Conservation (phyloP, 1,140 invertebrate genomes). For the Oreohelix idahoensis region DNA sequence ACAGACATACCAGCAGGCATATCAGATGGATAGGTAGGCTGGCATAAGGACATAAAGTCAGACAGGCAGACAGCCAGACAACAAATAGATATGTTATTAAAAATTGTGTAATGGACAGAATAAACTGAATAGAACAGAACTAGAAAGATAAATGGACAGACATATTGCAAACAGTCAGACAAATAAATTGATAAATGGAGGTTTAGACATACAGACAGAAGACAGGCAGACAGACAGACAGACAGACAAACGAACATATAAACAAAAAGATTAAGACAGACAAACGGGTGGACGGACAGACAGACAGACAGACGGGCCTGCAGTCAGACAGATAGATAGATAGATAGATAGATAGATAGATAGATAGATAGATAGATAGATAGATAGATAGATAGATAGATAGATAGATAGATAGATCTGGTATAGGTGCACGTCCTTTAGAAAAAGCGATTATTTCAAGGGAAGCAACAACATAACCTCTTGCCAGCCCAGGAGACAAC, state of each 20-base stretch:
- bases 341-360: slow-evolving; percentile 4
- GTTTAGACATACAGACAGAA: not conserved
- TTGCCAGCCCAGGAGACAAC: too few relatives aligned
- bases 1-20: too few relatives aligned
- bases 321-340: not conserved
- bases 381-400: slow-evolving; percentile 12
- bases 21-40: too few relatives aligned
- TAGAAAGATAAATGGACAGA: too few relatives aligned
- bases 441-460: not conserved
- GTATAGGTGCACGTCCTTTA: too few relatives aligned
- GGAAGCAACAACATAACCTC: not conserved
- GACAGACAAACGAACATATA: not conserved
- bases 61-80: not conserved
- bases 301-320: not conserved
- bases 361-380: slow-evolving; percentile 3
- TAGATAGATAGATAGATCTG: slow-evolving; percentile 6
- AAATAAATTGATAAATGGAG: too few relatives aligned
- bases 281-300: not conserved
- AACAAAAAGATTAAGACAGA: not conserved
- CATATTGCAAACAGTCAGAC: too few relatives aligned
- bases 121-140: too few relatives aligned
- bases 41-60: too few relatives aligned
- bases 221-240: not conserved
- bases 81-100: too few relatives aligned
- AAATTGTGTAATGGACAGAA: too few relatives aligned